phyloP scores from a whole-genome alignment of 2,888 invertebrate species.

The Liposcelis brunnea region DNA sequence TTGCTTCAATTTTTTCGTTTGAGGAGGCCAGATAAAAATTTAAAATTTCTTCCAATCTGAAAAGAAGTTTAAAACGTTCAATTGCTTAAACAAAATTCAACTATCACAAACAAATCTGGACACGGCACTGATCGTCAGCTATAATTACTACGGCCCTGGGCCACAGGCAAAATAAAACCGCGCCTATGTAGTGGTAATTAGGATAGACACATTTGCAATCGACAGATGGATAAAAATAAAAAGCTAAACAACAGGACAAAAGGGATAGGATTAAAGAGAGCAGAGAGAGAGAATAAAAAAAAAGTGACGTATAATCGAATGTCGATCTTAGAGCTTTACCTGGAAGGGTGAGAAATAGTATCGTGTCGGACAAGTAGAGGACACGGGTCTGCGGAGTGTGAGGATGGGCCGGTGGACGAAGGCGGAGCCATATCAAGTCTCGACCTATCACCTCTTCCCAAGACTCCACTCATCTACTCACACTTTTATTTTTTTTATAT shows the following conservation, averaged over 20 bases:
- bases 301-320: conserved; percentile 9
- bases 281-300: background rate
- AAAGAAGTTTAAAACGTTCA: no score
- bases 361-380: conserved; percentile 7
- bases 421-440: background rate
- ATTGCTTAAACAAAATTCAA: no score
- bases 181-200: no score
- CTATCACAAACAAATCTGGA: no score
- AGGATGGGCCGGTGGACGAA: background rate
- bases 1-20: no score
- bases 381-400: background rate
- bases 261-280: conserved; percentile 1
- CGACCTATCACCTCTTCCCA: conserved; percentile 4
- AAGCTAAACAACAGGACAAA: conserved; percentile 4
- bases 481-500: no score
- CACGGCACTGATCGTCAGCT: no score
- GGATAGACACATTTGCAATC: no score
- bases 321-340: conserved; percentile 9
- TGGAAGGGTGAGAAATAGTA: background rate
- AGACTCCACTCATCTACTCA: background rate
- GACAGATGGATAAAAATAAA: background rate
- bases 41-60: no score
- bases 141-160: no score
- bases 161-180: conserved; percentile 1
- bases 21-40: no score